A percentile compares a stretch with the other conserved stretches of the same genome.
Conservation (phyloP, 2,888 invertebrate genomes). For the Antheraea assamensis region DNA sequence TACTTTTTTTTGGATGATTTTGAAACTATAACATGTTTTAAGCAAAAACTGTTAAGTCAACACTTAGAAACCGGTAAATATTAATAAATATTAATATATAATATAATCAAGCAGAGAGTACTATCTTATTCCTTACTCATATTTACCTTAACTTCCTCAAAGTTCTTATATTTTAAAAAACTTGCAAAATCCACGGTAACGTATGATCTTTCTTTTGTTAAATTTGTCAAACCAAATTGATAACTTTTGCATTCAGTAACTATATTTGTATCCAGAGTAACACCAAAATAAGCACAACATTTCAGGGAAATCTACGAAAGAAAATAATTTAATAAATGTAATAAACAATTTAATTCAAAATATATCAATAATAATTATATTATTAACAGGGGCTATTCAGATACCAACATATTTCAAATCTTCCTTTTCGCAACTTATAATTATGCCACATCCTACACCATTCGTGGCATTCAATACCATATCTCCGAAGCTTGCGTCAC, state of each 20-base stretch:
- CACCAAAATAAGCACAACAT: slow-evolving; percentile 38
- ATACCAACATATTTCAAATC: slow-evolving; percentile 49
- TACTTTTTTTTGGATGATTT: too few relatives aligned
- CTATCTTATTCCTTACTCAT: too few relatives aligned
- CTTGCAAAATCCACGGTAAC: slow-evolving; percentile 43
- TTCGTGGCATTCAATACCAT: slow-evolving; percentile 48
- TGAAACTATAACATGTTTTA: too few relatives aligned
- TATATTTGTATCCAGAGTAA: slow-evolving; percentile 44
- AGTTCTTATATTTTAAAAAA: slow-evolving; percentile 34
- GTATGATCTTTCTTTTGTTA: slow-evolving; percentile 40
- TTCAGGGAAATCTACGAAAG: slow-evolving; percentile 29
- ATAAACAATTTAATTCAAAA: too few relatives aligned
- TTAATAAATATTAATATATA: too few relatives aligned
- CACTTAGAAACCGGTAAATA: too few relatives aligned
- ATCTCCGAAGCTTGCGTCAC: too few relatives aligned
- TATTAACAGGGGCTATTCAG: too few relatives aligned
- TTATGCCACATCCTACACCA: slow-evolving; percentile 52
- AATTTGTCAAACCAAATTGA: slow-evolving; percentile 40
- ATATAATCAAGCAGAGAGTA: too few relatives aligned
- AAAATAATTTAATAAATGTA: slow-evolving; percentile 20
- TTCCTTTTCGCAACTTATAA: slow-evolving; percentile 48
- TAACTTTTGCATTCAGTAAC: slow-evolving; percentile 43
- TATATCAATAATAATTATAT: too few relatives aligned
- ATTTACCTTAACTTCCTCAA: slow-evolving; percentile 25
- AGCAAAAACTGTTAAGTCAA: too few relatives aligned